These are phyloP conservation scores for Ptychoptera albimana DNA, from an alignment of 2,888 invertebrate species.

Conservation along the genomic window DNA sequence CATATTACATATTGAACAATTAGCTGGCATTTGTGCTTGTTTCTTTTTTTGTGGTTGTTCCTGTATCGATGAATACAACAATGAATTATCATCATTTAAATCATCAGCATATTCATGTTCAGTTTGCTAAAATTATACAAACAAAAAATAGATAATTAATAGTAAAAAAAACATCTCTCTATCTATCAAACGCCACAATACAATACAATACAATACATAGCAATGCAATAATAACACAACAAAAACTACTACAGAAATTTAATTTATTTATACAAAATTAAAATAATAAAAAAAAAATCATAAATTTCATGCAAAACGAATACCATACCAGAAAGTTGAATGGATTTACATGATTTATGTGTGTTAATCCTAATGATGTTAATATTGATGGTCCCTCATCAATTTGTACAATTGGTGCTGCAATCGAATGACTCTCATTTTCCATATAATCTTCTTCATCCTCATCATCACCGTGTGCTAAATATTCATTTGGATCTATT, in stretches of 20 bases:
- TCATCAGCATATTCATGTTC: background rate
- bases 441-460: slow-evolving; percentile 7
- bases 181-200: slow-evolving; percentile 1
- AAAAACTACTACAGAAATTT: background rate
- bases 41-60: background rate
- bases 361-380: slow-evolving; percentile 17
- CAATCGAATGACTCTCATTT: background rate
- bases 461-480: slow-evolving; percentile 16
- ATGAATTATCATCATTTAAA: background rate
- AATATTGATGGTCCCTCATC: slow-evolving; percentile 15
- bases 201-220: background rate
- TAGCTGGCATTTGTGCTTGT: slow-evolving; percentile 3
- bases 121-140: background rate
- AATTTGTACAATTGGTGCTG: background rate
- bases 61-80: background rate
- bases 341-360: slow-evolving; percentile 14
- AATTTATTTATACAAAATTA: background rate
- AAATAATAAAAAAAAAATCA: slow-evolving; percentile 1
- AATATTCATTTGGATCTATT: slow-evolving; percentile 28
- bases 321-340: slow-evolving; percentile 12
- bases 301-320: too few species aligned
- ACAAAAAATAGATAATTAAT: background rate
- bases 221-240: background rate
- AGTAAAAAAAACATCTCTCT: background rate
- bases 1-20: slow-evolving; percentile 27